Evolutionary conservation across 1,140 invertebrate species (phyloP).

Genomic region (Diploscapter pachys): DNA sequence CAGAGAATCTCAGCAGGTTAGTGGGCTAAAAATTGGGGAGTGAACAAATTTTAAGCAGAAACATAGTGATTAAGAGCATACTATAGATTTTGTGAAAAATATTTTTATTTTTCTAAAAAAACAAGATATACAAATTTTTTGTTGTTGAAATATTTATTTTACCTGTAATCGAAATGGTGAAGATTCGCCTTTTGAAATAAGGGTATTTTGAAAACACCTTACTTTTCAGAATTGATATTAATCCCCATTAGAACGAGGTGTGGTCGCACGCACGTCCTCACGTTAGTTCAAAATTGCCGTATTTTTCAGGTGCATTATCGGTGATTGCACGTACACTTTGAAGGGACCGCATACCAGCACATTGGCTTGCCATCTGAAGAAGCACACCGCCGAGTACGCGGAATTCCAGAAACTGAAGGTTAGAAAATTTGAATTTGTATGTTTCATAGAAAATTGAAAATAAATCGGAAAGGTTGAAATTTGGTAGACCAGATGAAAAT

Average conservation of each 20-base stretch:
- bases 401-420: slow-evolving; percentile 58
- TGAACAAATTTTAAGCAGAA: neutral
- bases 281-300: too few relatives aligned
- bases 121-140: neutral
- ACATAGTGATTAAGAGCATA: neutral
- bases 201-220: neutral
- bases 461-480: too few relatives aligned
- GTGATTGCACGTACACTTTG: slow-evolving; percentile 55
- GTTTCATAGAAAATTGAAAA: neutral
- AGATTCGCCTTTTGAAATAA: too few relatives aligned
- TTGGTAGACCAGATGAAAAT: neutral
- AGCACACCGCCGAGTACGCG: slow-evolving; percentile 54
- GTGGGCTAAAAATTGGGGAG: slow-evolving; percentile 43
- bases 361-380: slow-evolving; percentile 56
- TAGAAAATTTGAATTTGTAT: slow-evolving; percentile 37
- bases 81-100: neutral
- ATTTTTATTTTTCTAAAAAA: neutral
- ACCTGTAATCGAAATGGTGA: too few relatives aligned
- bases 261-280: too few relatives aligned
- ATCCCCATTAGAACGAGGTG: neutral
- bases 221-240: neutral
- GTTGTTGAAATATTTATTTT: neutral
- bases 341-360: slow-evolving; percentile 57
- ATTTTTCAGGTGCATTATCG: slow-evolving; percentile 53
- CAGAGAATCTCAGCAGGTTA: slow-evolving; percentile 55